phyloP scores from a whole-genome alignment of 2,113 vertebrate species.

The Arenaria interpres region DNA sequence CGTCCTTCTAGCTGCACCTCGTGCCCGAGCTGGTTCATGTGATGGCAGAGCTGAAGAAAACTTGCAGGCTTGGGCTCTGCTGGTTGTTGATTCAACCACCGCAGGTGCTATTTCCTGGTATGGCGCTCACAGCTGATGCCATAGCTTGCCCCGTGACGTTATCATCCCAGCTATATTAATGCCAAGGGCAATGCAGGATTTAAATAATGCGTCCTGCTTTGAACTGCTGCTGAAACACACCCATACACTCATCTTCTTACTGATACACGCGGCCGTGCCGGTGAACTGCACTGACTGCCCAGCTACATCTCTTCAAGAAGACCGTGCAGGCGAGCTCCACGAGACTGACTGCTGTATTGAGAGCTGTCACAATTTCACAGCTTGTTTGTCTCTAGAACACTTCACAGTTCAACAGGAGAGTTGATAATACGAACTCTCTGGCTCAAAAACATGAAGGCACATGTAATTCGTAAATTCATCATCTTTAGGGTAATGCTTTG shows the following conservation, averaged over 20 bases:
- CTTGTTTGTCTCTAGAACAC: neutral
- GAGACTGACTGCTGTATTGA: neutral
- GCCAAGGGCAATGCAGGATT: neutral
- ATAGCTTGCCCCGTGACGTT: neutral
- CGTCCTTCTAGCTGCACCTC: neutral
- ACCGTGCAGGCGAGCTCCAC: neutral
- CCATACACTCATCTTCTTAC: neutral
- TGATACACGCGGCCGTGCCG: fast-evolving
- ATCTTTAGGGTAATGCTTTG: neutral
- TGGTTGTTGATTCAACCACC: neutral
- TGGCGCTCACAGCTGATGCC: neutral
- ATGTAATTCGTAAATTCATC: neutral
- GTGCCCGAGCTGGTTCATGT: neutral
- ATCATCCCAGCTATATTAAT: neutral
- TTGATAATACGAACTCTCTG: neutral
- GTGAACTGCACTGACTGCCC: neutral
- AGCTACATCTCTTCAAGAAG: neutral
- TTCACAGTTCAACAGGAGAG: neutral
- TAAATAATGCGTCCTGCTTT: neutral
- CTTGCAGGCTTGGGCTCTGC: neutral
- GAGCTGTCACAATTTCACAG: neutral
- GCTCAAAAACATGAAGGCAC: neutral
- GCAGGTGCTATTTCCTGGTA: neutral
- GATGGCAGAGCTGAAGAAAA: neutral
- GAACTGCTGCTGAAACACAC: neutral